Evolutionary conservation across 2,113 vertebrate species (phyloP), one percentile per base, ranked within the genome.

Genomic region (Saccopteryx bilineata): DNA sequence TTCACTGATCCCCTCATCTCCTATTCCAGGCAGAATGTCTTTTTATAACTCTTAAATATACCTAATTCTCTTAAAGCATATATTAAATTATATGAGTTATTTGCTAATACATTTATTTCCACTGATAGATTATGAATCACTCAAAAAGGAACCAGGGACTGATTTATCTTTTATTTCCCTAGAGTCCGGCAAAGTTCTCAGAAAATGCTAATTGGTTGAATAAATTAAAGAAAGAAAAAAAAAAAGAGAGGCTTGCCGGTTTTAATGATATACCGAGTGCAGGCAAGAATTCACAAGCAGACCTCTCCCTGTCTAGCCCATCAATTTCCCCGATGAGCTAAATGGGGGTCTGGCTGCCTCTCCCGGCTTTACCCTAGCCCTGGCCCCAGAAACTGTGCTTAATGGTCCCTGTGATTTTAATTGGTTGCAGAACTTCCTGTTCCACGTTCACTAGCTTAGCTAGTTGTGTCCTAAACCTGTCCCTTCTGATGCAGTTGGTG

Each of bases 381-480:
- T 26, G 24, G 74, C 84, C 69, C 84, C 83, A n/a, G 56, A 63
- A 91, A 76, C 87, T 54, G n/a, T 48, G 66, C 69, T 88, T 90
- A 85, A 92, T 88, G 92, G 68, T 46, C 31, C 60, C 78, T n/a
- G 85, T 86, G 58, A 56, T 79, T 95, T 92, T 81, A 84, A 84
- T 96, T 92, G 93, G 60, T 69, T 60, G 52, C 58, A 5, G 5
- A 89, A 48, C 33, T 91, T 95, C 65, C 24, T 86, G 84, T 78
- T 83, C 68, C 33, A 33, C 46, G 75, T 84, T 87, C 48, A 69
- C 86, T 78, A 28, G 61, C 63, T 71, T 76, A 91, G 90, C 89
- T 96, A 66, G 93, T 91, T 90, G 46, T 56, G 23, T 83, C 93
- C 96, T 78, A 68, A 88, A 60, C 80, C 79, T 76, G 79, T 87